Base-by-base conservation (phyloP, 2,797 vertebrate species). In the Sarcoramphus papa region DNA sequence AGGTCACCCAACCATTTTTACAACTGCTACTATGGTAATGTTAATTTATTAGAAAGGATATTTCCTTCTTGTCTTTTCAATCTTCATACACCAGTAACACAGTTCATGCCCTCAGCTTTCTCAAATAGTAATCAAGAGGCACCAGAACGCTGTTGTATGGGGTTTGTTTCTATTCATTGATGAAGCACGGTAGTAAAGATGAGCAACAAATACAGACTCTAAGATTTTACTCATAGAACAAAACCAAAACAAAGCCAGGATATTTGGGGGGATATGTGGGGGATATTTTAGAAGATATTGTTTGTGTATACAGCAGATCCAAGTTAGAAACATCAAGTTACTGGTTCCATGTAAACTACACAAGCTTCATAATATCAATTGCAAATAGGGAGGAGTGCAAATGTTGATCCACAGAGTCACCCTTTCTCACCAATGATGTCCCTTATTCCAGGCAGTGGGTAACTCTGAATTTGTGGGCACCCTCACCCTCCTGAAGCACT, bases 21-120 rank as follows among this genome's bases (percentile, higher is more conserved):
- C 19, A 64, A 30, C 48, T 56, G 67, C 17, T 47, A 4, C 53
- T 37, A 31, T 18, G 57, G 60, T 33, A 51, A 48, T 0, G 0
- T 30, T 84, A 54, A 81, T 85, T 93, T 88, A 69, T 57, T 48
- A 76, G 74, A 85, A 86, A 73, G 40, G 24, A 2, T 59, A 69
- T 73, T 88, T 82, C 37, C 65, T 69, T 59, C 30, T 88, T 27
- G 13, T 47, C 30, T 65, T 85, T 88, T 51, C 37, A 57, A 7
- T 60, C n/a, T 53, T 65, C 22, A 9, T 28, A 43, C 6, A 20
- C 13, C 7, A 5, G 37, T 64, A 64, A 64, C 27, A 48, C 1
- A 45, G 40, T 23, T 82, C 28, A 16, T 48, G 33, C 9, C 20
- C 30, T 53, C 65, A 73, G 27, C 31, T 54, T 90, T 84, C 76